phyloP scores from a whole-genome alignment of 1,140 invertebrate species.

The Anadara kagoshimensis region DNA sequence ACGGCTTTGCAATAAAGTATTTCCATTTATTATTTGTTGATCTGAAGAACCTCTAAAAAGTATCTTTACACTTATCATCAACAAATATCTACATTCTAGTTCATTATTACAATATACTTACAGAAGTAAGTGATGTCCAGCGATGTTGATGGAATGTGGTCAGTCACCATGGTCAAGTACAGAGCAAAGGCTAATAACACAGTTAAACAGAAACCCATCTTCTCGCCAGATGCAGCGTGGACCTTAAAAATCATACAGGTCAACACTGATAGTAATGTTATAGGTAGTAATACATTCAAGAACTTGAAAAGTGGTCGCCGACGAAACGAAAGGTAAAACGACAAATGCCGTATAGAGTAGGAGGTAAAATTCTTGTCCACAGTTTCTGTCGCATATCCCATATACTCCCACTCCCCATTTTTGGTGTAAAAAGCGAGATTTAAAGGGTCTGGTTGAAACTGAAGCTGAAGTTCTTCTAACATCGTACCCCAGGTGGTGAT shows the following conservation, averaged over 20 bases:
- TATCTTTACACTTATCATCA: no score
- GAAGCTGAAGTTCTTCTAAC: no score
- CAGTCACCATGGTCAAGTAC: conserved; percentile 33
- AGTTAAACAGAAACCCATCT: conserved; percentile 38
- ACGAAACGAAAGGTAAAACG: conserved; percentile 16
- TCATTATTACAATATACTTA: conserved; percentile 15
- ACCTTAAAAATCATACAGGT: conserved; percentile 34
- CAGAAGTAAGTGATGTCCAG: conserved; percentile 14
- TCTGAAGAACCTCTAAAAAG: no score
- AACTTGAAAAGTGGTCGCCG: conserved; percentile 25
- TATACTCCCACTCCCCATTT: conserved; percentile 30
- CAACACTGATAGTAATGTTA: conserved; percentile 29
- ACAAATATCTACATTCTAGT: no score
- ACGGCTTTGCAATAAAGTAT: no score
- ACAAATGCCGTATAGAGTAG: not conserved
- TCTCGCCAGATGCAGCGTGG: conserved; percentile 36
- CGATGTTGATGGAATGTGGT: conserved; percentile 35
- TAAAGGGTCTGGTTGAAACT: no score
- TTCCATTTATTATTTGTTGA: no score
- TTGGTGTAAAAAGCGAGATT: not conserved
- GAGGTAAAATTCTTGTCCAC: not conserved
- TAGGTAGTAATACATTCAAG: conserved; percentile 35
- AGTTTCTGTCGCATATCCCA: not conserved
- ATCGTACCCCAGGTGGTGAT: not conserved
- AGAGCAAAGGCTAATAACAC: conserved; percentile 38